Evolutionary conservation across 2,888 invertebrate species (phyloP), one percentile per base, ranked within the genome.

Genomic region (Allacma fusca): DNA sequence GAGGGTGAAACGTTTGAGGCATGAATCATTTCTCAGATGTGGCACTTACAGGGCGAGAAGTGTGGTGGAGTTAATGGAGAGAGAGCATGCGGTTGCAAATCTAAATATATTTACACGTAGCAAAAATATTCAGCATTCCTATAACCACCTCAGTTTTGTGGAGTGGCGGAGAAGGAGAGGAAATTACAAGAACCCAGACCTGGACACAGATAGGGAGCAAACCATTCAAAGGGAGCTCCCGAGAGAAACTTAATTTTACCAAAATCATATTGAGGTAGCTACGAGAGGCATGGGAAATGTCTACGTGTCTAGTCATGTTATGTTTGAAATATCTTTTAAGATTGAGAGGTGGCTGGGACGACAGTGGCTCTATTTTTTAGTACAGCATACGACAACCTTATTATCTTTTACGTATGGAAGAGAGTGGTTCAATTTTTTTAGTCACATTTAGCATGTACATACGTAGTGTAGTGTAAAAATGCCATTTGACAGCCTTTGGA

Each of bases 191-290:
- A 50, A 34, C 34, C 5, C 19, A 50, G 16, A 50, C 50, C 16
- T 50, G 50, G 50, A n/a, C 4, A 50, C 50, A 34, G 34, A 34
- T 4, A 34, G 34, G 9, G 34, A 34, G 34, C n/a, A 50, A 50
- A 50, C 16, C 50, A 16, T 50, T 50, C 50, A 50, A 50, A 50
- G 50, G 4, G 50, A 9, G 50, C 50, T 50, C 50, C 50, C 2
- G 50, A 50, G 50, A 50, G n/a, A 50, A 50, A 50, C 50, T 50
- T 50, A 50, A 50, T 50, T 50, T 50, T 1, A 50, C 50, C 19
- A 50, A 50, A 50, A 50, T 50, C 50, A 50, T 50, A 50, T 50
- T 50, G 50, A 50, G 50, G 50, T 50, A 50, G 50, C 50, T 34
- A 50, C 5, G 13, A 50, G 50, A 16, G 50, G 50, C 4, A 50